Percentiles rank a stretch among this genome's conserved stretches.
phyloP scores from a whole-genome alignment of 1,140 invertebrate genomes.

The Musca domestica region DNA sequence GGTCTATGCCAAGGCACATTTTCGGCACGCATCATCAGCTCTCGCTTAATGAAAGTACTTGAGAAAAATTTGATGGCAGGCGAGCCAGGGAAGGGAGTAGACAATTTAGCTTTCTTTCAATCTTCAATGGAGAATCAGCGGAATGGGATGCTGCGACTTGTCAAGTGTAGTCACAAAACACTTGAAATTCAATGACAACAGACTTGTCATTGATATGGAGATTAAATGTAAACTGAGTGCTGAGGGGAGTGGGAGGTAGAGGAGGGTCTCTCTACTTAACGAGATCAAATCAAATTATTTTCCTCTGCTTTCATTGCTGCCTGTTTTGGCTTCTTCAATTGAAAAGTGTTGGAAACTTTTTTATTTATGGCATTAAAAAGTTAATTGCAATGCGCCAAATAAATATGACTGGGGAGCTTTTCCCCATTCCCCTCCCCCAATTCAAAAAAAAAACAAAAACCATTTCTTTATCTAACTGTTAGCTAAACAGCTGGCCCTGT shows the following conservation, averaged over 20 bases:
- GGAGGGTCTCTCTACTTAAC: background rate
- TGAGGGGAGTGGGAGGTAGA: too few species aligned
- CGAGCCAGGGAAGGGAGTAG: background rate
- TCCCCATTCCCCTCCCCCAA: background rate
- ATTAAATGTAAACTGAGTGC: too few species aligned
- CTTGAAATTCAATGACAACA: background rate
- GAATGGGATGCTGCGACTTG: too few species aligned
- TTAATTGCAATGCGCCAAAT: constrained; percentile 11
- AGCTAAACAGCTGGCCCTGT: constrained; percentile 1
- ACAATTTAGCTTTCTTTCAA: too few species aligned
- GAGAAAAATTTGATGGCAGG: background rate
- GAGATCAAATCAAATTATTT: constrained; percentile 17
- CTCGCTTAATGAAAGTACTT: background rate
- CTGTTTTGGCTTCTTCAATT: background rate
- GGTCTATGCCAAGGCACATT: too few species aligned
- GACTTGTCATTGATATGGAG: too few species aligned
- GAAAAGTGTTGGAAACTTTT: constrained; percentile 12
- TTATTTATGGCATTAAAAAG: constrained; percentile 10
- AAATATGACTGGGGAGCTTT: background rate
- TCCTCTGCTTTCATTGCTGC: background rate
- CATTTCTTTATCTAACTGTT: background rate
- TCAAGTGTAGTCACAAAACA: background rate
- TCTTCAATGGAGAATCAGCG: too few species aligned
- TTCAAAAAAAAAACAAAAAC: too few species aligned
- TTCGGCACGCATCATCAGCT: background rate